These are phyloP conservation scores for Sesia apiformis DNA, from an alignment of 2,888 invertebrate species.

Conservation along the genomic window DNA sequence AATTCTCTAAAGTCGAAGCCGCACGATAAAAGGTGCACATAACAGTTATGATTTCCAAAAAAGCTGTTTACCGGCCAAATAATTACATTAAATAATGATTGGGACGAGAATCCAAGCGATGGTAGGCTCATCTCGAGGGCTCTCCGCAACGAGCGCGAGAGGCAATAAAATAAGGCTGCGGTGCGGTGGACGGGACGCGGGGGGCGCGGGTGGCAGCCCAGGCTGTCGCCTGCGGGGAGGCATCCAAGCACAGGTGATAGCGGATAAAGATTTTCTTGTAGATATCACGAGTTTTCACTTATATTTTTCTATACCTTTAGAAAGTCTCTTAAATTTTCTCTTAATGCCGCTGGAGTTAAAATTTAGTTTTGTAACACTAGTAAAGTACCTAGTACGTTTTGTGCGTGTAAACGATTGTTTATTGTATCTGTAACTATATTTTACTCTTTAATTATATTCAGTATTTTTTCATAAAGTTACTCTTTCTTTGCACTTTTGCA, in stretches of 20 bases:
- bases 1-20: slow-evolving; percentile 24
- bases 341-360: too few relatives aligned
- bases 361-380: too few relatives aligned
- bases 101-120: slow-evolving; percentile 48
- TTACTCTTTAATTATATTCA: too few relatives aligned
- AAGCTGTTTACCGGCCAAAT: slow-evolving; percentile 54
- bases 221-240: not conserved
- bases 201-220: slow-evolving; percentile 1
- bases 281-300: not conserved
- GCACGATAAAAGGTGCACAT: slow-evolving; percentile 41
- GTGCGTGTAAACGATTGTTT: too few relatives aligned
- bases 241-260: slow-evolving; percentile 20
- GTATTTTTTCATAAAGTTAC: too few relatives aligned
- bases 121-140: slow-evolving; percentile 63
- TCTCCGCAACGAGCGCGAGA: slow-evolving; percentile 41
- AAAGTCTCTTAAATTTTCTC: too few relatives aligned
- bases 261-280: slow-evolving; percentile 12
- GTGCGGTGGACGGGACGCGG: slow-evolving; percentile 17
- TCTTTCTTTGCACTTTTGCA: too few relatives aligned
- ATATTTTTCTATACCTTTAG: slow-evolving; percentile 9
- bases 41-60: slow-evolving; percentile 56
- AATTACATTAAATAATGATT: slow-evolving; percentile 70
- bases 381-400: too few relatives aligned
- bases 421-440: too few relatives aligned
- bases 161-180: slow-evolving; percentile 55